Conservation (phyloP, 2,888 invertebrate genomes). For the Nasonia oneida region DNA sequence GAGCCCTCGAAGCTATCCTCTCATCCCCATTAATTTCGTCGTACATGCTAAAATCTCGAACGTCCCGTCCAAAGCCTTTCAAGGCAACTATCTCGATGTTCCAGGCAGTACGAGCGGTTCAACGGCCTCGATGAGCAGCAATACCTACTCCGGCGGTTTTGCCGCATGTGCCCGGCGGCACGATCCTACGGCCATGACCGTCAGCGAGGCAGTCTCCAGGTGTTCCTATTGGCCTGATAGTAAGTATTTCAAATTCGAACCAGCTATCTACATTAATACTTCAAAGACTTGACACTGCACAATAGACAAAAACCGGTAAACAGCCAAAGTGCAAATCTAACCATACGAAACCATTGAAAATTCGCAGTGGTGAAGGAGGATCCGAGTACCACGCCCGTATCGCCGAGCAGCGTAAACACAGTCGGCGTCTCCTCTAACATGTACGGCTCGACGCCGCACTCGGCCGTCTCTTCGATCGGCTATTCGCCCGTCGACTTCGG, state of each 20-base stretch:
- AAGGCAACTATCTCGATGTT: slow-evolving; percentile 78
- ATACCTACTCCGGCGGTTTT: slow-evolving; percentile 73
- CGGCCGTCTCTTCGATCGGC: slow-evolving; percentile 73
- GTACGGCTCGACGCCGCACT: slow-evolving; percentile 71
- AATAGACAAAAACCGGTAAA: no score
- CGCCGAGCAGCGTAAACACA: slow-evolving; percentile 69
- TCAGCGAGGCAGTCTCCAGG: slow-evolving; percentile 70
- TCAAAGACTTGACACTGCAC: no score
- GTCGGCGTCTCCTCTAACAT: slow-evolving; percentile 72
- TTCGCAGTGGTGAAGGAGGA: slow-evolving; percentile 76
- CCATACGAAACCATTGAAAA: neutral
- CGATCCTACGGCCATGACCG: slow-evolving; percentile 64
- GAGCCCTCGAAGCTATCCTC: slow-evolving; percentile 66
- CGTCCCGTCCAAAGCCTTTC: slow-evolving; percentile 73
- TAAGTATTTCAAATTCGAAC: slow-evolving; percentile 62
- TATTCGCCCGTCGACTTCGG: slow-evolving; percentile 70
- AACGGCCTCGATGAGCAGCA: slow-evolving; percentile 69
- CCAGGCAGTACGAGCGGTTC: slow-evolving; percentile 72
- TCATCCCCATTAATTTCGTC: slow-evolving; percentile 48
- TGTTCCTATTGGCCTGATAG: slow-evolving; percentile 76
- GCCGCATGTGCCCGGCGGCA: slow-evolving; percentile 71
- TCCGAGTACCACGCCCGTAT: slow-evolving; percentile 72
- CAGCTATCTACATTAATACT: no score
- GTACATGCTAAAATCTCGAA: slow-evolving; percentile 47
- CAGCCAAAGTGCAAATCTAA: neutral